These are phyloP conservation scores for Calypte anna DNA, from an alignment of 2,113 vertebrate genomes.

Conservation along the genomic window DNA sequence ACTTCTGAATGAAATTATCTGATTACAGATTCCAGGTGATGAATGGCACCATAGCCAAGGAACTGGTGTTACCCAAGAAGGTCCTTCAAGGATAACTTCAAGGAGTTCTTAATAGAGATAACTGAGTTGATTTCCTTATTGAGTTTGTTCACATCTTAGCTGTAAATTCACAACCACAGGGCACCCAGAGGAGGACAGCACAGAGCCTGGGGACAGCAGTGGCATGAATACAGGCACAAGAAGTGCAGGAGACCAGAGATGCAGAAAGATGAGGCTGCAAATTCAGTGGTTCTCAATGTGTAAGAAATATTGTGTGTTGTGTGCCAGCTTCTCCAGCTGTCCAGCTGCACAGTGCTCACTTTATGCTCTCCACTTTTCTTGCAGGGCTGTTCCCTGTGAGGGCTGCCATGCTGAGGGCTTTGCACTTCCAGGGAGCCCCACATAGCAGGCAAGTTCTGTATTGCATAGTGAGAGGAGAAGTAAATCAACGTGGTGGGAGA, in stretches of 20 bases:
- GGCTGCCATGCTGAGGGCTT: neutral
- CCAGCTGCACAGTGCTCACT: neutral
- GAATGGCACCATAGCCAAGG: neutral
- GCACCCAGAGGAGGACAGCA: neutral
- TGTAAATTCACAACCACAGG: neutral
- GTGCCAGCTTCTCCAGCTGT: neutral
- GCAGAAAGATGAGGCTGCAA: neutral
- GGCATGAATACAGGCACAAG: neutral
- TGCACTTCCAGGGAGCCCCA: neutral
- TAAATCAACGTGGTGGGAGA: neutral
- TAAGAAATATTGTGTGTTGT: neutral
- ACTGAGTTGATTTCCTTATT: neutral
- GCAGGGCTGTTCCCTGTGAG: neutral
- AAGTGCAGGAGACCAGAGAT: neutral
- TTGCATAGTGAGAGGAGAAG: neutral
- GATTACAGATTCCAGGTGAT: neutral
- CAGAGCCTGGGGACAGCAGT: neutral
- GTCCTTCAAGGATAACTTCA: neutral
- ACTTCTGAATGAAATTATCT: neutral
- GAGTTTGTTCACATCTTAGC: neutral
- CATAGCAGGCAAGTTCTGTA: fast-evolving
- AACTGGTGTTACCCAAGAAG: neutral
- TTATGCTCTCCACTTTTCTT: neutral
- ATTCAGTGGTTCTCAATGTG: neutral
- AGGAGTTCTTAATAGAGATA: neutral